phyloP scores from a whole-genome alignment of 2,888 invertebrate species.

The Oxystoma pomonae region DNA sequence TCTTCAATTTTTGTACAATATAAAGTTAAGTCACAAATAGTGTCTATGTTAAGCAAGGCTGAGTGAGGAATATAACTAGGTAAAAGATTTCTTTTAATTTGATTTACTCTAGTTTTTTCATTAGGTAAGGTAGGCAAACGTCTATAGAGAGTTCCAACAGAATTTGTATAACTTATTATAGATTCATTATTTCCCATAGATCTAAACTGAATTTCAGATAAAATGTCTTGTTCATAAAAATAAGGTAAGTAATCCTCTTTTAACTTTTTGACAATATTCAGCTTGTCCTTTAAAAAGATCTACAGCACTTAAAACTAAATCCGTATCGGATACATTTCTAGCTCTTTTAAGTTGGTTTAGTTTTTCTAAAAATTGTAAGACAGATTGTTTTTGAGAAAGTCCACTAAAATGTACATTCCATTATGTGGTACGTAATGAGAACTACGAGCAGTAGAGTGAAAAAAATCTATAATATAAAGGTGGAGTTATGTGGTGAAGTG shows the following conservation, averaged over 20 bases:
- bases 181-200: background rate
- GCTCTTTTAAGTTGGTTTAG: background rate
- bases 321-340: background rate
- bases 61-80: background rate
- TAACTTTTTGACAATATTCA: background rate
- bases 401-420: background rate
- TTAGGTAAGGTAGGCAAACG: background rate
- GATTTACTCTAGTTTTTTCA: background rate
- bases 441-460: background rate
- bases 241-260: background rate
- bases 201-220: background rate
- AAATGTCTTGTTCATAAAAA: background rate
- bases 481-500: background rate
- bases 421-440: background rate
- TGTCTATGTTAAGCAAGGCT: constrained; percentile 2
- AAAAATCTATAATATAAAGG: background rate
- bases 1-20: constrained; percentile 6
- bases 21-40: background rate
- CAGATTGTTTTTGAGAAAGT: background rate
- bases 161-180: background rate
- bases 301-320: background rate
- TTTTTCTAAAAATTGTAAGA: constrained; percentile 7
- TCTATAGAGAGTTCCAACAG: constrained; percentile 3
- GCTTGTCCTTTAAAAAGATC: constrained; percentile 6
- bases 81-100: constrained; percentile 2